Conservation (phyloP, 2,113 vertebrate species). For the Lagopus leucura region DNA sequence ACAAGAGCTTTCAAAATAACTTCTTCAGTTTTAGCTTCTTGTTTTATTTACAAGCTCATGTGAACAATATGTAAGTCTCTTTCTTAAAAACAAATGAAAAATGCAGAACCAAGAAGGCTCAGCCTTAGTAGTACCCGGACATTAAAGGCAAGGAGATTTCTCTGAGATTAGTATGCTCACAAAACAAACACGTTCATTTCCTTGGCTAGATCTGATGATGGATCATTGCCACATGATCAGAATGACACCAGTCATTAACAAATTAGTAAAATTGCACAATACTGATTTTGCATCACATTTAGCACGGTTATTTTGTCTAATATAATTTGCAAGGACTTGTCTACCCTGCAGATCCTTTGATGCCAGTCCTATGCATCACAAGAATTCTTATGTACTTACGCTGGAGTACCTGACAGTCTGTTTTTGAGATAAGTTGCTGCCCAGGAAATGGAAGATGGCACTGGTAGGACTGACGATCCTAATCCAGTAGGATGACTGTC, state of each 20-base stretch:
- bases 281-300: background rate
- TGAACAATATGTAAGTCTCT: background rate
- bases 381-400: background rate
- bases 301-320: background rate
- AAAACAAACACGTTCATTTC: background rate
- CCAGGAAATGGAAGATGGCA: background rate
- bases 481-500: background rate
- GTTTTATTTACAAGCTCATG: background rate
- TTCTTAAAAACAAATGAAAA: background rate
- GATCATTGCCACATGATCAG: background rate
- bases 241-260: background rate
- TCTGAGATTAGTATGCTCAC: background rate
- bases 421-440: background rate
- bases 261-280: constrained; percentile 24
- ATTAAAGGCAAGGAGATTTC: background rate
- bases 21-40: background rate
- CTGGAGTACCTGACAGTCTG: background rate
- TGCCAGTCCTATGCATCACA: background rate
- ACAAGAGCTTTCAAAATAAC: background rate
- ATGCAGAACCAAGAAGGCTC: background rate
- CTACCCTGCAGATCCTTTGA: background rate
- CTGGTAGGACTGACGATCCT: background rate
- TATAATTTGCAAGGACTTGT: constrained; percentile 8
- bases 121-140: background rate
- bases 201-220: background rate